Evolutionary conservation across 2,888 invertebrate genomes (phyloP), one percentile per base, ranked within the genome.

Genomic region (Stenodema calcarata): DNA sequence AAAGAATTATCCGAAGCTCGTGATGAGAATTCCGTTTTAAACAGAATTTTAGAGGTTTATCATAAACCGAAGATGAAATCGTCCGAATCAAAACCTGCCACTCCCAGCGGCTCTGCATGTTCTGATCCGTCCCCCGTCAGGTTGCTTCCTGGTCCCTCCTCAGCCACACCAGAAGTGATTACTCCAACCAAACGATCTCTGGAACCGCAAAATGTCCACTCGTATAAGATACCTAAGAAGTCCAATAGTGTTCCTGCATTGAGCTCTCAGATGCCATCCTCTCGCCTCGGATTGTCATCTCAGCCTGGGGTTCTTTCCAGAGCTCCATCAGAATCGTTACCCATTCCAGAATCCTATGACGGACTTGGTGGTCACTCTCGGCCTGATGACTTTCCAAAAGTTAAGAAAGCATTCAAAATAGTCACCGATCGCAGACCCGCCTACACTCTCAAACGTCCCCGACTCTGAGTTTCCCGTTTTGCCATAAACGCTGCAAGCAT

Each of bases 281-380:
- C 23, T 18, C 28, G 12, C 69, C 69, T 69, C 69, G 73, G 73
- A 7, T 23, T 28, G 7, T 75, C 73, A 35, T n/a, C 35, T 0
- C 30, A 41, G 16, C 18, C 73, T 6, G 18, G 3, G 4, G 18
- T 18, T 54, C 54, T 3, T 54, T 54, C 54, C 35, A 35, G 35
- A 35, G 2, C 35, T 35, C 35, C 7, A 35, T 2, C 35, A 7
- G 35, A 35, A 35, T 35, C 35, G 14, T 35, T 50, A 30, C 1
- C 16, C 16, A 16, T 80, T 16, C 28, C 80, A 14, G 47, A 47
- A 27, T 54, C 50, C 30, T 80, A 54, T 50, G 80, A 80, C 28
- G 80, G 80, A n/a, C 80, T 80, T 30, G 80, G 80, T 28, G 80
- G 80, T 16, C 80, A 80, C 50, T 80, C 80, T 14, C 80, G 80